Evolutionary conservation across 1,140 invertebrate genomes (phyloP).

Genomic region (Chrysopa pallens): DNA sequence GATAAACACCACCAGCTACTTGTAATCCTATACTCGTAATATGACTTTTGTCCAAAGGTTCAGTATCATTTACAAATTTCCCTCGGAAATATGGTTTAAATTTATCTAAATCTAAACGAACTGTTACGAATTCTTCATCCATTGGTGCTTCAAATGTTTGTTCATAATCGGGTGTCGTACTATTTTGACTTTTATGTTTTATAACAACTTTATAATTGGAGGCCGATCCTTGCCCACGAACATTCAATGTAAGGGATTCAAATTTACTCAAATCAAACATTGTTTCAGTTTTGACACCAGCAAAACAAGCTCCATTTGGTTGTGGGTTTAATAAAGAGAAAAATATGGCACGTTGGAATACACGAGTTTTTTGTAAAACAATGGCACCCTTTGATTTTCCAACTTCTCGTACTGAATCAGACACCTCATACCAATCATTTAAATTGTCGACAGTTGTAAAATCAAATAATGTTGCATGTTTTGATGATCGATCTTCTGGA

Average conservation of each 20-base stretch:
- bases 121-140: constrained; percentile 25
- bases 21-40: constrained; percentile 46
- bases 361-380: constrained; percentile 33
- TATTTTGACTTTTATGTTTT: constrained; percentile 33
- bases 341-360: constrained; percentile 42
- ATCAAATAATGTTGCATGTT: neutral
- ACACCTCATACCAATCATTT: constrained; percentile 36
- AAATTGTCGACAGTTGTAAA: neutral
- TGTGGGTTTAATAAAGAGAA: constrained; percentile 50
- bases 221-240: constrained; percentile 33
- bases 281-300: constrained; percentile 31
- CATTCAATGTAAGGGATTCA: constrained; percentile 29
- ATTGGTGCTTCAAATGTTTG: constrained; percentile 39
- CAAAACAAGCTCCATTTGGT: constrained; percentile 49
- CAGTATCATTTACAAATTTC: constrained; percentile 28
- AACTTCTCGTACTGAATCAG: constrained; percentile 39
- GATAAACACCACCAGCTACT: constrained; percentile 49
- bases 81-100: constrained; percentile 47
- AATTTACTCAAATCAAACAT: constrained; percentile 29
- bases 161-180: constrained; percentile 40
- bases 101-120: constrained; percentile 30
- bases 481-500: neutral
- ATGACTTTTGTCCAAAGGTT: constrained; percentile 33
- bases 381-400: constrained; percentile 47
- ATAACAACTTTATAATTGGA: constrained; percentile 38